A percentile compares a stretch with the other conserved stretches of the same genome.
Conservation (phyloP, 1,140 invertebrate species). For the Vollenhovia emeryi region DNA sequence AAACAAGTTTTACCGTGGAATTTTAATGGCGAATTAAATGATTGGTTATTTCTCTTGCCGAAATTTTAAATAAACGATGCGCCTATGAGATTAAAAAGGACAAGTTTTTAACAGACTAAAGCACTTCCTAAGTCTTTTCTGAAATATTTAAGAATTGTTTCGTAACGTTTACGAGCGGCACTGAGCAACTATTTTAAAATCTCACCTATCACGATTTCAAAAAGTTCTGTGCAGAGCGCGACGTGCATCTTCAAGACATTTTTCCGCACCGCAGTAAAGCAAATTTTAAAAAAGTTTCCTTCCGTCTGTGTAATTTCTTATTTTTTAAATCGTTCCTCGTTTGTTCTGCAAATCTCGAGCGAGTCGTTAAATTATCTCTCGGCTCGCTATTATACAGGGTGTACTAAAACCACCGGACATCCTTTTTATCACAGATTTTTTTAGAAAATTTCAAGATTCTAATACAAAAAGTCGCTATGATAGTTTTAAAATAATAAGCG, state of each 20-base stretch:
- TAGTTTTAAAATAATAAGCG: too few relatives aligned
- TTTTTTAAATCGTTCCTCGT: neutral
- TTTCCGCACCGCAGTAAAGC: neutral
- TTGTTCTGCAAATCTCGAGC: neutral
- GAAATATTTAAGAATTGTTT: neutral
- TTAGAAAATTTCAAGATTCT: too few relatives aligned
- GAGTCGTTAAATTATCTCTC: neutral
- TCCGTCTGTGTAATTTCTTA: neutral
- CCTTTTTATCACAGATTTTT: too few relatives aligned
- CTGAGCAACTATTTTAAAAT: neutral
- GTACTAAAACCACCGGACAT: too few relatives aligned
- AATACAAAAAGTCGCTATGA: too few relatives aligned
- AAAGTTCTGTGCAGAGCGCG: neutral
- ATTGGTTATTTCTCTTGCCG: neutral
- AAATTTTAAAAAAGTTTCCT: neutral
- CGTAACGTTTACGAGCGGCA: neutral
- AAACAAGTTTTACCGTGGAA: neutral
- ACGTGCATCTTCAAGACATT: neutral
- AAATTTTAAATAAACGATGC: neutral
- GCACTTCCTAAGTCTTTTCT: neutral
- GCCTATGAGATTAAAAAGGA: neutral
- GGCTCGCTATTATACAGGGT: too few relatives aligned
- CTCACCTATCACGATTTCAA: neutral
- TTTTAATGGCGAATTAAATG: neutral
- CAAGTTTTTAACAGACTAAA: neutral